These are phyloP conservation scores for Hydra vulgaris DNA, from an alignment of 30 jellyfish, hydroid and myxozoan genomes.

Conservation along the genomic window DNA sequence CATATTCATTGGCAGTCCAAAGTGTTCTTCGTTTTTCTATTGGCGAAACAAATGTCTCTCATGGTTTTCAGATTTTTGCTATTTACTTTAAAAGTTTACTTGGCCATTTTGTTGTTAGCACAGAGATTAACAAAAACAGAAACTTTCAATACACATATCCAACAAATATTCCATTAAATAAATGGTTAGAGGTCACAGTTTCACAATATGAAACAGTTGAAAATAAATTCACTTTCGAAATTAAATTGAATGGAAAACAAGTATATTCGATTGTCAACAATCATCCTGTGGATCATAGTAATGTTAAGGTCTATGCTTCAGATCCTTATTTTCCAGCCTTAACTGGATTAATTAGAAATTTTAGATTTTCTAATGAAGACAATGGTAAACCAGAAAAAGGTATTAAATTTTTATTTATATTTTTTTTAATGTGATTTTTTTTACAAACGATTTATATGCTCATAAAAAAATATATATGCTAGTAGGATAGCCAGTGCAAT, in stretches of 20 bases:
- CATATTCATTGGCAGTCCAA: not conserved
- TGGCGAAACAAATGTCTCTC: not conserved
- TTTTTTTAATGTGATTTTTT: no score
- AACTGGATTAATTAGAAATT: not conserved
- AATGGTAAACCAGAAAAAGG: not conserved
- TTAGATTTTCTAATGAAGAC: not conserved
- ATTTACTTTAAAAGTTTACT: not conserved
- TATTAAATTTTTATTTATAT: no score
- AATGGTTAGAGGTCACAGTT: not conserved
- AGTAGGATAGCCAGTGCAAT: no score
- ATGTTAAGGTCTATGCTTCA: not conserved
- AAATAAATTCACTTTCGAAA: not conserved
- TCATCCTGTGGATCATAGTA: not conserved
- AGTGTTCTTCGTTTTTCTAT: not conserved
- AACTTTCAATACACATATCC: not conserved
- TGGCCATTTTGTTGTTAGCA: not conserved
- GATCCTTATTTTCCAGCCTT: not conserved
- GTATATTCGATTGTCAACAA: not conserved
- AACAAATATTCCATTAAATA: not conserved
- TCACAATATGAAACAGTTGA: not conserved
- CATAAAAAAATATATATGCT: no score
- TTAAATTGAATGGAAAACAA: not conserved
- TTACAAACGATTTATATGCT: no score
- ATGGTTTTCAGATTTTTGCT: not conserved
- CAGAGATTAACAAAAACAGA: not conserved